phyloP scores from a whole-genome alignment of 2,113 vertebrate species.

The Mustela nigripes region DNA sequence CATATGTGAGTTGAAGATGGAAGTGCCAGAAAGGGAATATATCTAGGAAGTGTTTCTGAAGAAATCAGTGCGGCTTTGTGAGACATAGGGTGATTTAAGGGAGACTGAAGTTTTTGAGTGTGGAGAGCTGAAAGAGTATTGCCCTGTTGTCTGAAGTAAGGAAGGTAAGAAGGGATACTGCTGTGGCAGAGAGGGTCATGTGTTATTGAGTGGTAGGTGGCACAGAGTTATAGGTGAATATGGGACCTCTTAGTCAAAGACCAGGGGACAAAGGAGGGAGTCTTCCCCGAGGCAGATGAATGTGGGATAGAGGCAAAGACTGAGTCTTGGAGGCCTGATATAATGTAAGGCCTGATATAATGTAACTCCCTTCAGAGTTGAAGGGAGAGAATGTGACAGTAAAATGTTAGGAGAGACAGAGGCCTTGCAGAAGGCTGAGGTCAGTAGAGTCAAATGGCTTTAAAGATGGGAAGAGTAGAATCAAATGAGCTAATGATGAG shows the following conservation, averaged over 20 bases:
- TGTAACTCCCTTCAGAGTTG: neutral
- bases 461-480: neutral
- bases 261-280: neutral
- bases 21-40: neutral
- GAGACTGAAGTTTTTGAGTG: neutral
- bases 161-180: neutral
- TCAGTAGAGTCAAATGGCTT: neutral
- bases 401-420: neutral
- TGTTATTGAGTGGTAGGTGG: neutral
- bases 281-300: neutral
- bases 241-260: neutral
- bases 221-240: neutral
- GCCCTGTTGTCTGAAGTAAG: neutral
- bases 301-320: neutral
- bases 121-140: neutral
- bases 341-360: neutral
- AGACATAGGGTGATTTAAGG: neutral
- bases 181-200: neutral
- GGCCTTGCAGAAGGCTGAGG: neutral
- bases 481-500: neutral
- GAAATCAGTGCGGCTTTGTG: constrained; percentile 9
- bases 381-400: neutral
- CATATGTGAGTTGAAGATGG: neutral
- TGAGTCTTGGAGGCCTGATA: neutral
- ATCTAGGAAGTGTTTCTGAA: constrained; percentile 12